Conservation (phyloP, 2,888 invertebrate genomes). For the Caenorhabditis afra region DNA sequence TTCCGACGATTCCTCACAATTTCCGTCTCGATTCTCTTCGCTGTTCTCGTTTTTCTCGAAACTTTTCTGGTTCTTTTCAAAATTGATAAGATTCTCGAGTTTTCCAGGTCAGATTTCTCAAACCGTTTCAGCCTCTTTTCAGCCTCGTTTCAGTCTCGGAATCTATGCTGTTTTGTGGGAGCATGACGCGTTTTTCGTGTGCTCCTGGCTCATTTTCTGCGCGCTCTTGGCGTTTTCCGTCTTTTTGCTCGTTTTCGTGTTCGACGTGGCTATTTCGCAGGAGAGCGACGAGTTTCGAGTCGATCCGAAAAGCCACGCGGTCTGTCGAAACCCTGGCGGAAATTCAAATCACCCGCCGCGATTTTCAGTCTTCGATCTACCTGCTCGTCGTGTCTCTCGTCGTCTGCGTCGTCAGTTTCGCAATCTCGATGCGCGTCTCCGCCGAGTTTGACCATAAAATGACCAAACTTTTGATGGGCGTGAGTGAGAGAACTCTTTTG, state of each 20-base stretch:
- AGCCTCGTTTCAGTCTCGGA: slow-evolving; percentile 35
- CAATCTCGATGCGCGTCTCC: slow-evolving; percentile 28
- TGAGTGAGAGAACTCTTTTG: too few relatives aligned
- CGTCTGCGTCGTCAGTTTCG: slow-evolving; percentile 25
- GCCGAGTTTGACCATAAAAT: slow-evolving; percentile 41
- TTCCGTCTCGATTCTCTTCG: slow-evolving; percentile 12
- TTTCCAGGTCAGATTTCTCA: slow-evolving; percentile 3
- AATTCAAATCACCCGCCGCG: background rate
- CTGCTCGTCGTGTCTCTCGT: slow-evolving; percentile 23
- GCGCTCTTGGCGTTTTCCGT: slow-evolving; percentile 11
- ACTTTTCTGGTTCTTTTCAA: slow-evolving; percentile 15
- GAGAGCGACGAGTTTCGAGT: slow-evolving; percentile 35
- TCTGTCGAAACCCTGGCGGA: background rate
- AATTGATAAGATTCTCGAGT: slow-evolving; percentile 27
- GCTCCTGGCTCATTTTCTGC: slow-evolving; percentile 6
- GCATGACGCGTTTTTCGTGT: slow-evolving; percentile 27
- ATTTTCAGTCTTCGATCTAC: slow-evolving; percentile 27
- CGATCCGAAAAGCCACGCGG: slow-evolving; percentile 13
- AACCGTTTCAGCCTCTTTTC: background rate
- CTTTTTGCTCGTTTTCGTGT: slow-evolving; percentile 14
- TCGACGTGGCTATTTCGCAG: slow-evolving; percentile 37
- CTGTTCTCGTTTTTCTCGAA: slow-evolving; percentile 19
- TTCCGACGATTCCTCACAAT: slow-evolving; percentile 19
- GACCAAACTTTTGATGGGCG: slow-evolving; percentile 40
- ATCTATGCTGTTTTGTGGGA: slow-evolving; percentile 14